Evolutionary conservation across 2,797 vertebrate genomes (phyloP), one percentile per base, ranked within the genome.

Genomic region (Vireo griseus): DNA sequence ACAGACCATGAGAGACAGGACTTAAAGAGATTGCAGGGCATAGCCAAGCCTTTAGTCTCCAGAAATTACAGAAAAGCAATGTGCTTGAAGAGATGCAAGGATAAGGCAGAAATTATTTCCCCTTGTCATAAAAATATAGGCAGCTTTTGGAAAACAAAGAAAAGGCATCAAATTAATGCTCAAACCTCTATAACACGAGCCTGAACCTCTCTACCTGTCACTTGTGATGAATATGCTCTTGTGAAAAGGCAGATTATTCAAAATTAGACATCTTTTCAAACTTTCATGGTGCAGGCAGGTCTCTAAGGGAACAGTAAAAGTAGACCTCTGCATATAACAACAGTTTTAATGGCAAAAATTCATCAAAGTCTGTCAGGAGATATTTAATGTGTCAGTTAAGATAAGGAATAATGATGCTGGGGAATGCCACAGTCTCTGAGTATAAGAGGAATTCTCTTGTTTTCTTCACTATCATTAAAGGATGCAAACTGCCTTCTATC

Each of bases 321-420:
- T 92, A 96, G 50, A 94, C 90, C 76, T 80, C 52, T 94, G 44
- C 73, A 95, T 93, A 95, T 86, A 95, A 95, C 95, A 97, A 94
- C 92, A 94, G 94, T 94, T 92, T 92, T 88, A 97, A 96, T 87
- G 91, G 94, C 94, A 94, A 93, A 93, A 96, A 93, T 93, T 96
- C 92, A 88, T 95, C 84, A 93, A 88, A 94, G 94, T 92, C 84
- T 97, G 96, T 96, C 90, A 93, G 71, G 68, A 97, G 73, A 48
- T 86, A 94, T 91, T 97, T 97, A 97, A 97, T 93, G 90, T 95
- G 83, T 94, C 88, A 81, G 95, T 96, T 96, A 97, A 94, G 68
- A 95, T 89, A 84, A 66, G 86, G 59, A 94, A 94, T 94, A 95
- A 93, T 88, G 83, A 91, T 55, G 90, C 57, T 5, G 14, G 73